Base-by-base conservation (phyloP, 2,888 invertebrate species). In the Apodemia hepburni region DNA sequence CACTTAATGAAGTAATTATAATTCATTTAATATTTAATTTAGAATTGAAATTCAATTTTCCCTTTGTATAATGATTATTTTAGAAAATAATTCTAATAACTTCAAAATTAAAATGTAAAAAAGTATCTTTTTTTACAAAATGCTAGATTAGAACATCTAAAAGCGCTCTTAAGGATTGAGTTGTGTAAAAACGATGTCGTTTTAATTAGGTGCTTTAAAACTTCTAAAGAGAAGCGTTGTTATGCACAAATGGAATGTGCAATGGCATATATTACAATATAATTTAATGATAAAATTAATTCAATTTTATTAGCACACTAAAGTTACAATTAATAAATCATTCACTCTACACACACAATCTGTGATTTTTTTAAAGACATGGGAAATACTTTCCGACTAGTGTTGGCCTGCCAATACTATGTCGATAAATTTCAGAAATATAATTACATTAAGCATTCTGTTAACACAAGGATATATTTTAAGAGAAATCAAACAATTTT, bases 281-380 rank as follows among this genome's bases (percentile, higher is more conserved):
- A 81, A 79, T 80, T 79, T 78, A 78, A 80, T 82, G 81, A 79
- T 85, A 84, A 81, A 86, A 87, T 65, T 87, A 81, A 86, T 38
- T 38, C 38, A 38, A 38, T 81, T 87, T 86, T 81, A 90, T 90
- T 91, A 91, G 90, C 88, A 91, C 91, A 84, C 90, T 91, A 90
- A 75, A 82, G 77, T 86, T 87, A 85, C 71, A 83, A 86, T 82
- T 69, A 84, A 80, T 79, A 73, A 84, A 78, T 79, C 74, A 75
- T 71, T 64, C 83, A 77, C 74, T 74, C 84, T 82, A 69, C 66
- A 67, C 64, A 75, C 83, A 81, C 81, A 79, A 81, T 75, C 78
- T 85, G 82, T 80, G 77, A 84, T 81, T 82, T 79, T 75, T 76
- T 74, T 42, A 57, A 33, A 17, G 35, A 45, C 11, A 35, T 58